Evolutionary conservation across 2,113 vertebrate genomes (phyloP).

Genomic region (Alces alces): DNA sequence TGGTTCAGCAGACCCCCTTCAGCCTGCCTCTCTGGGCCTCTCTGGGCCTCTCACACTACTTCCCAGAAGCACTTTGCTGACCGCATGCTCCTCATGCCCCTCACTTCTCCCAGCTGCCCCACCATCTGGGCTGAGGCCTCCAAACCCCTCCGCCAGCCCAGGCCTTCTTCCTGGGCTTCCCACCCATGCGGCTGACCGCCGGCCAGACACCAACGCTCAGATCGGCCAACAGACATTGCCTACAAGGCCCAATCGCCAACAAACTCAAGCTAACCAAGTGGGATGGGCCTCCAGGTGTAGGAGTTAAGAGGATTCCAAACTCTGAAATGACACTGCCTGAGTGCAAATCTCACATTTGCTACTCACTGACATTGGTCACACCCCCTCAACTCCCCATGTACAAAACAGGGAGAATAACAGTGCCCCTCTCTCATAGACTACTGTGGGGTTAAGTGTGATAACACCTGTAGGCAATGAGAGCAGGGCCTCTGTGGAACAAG

Average conservation of each 20-base stretch:
- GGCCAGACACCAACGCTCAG: not conserved
- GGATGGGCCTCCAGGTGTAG: not conserved
- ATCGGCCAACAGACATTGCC: not conserved
- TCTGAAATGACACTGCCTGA: not conserved
- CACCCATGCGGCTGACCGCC: rapidly evolving
- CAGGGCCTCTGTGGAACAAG: rapidly evolving
- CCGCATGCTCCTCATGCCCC: rapidly evolving
- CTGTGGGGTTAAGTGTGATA: no score
- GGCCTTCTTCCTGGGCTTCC: not conserved
- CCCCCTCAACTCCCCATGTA: not conserved
- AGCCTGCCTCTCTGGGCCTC: not conserved
- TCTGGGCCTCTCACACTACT: not conserved
- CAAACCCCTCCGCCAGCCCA: not conserved
- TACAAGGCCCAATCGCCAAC: not conserved
- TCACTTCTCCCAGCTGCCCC: not conserved
- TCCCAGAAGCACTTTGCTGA: no score
- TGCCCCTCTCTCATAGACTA: rapidly evolving
- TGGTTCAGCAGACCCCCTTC: not conserved
- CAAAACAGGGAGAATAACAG: not conserved
- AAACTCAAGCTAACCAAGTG: not conserved
- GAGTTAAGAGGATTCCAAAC: not conserved
- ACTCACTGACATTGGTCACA: not conserved
- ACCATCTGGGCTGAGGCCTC: rapidly evolving
- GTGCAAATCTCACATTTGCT: not conserved
- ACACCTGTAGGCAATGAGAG: rapidly evolving